phyloP scores from a whole-genome alignment of 2,888 invertebrate species.

The Muschampia plurimacula region DNA sequence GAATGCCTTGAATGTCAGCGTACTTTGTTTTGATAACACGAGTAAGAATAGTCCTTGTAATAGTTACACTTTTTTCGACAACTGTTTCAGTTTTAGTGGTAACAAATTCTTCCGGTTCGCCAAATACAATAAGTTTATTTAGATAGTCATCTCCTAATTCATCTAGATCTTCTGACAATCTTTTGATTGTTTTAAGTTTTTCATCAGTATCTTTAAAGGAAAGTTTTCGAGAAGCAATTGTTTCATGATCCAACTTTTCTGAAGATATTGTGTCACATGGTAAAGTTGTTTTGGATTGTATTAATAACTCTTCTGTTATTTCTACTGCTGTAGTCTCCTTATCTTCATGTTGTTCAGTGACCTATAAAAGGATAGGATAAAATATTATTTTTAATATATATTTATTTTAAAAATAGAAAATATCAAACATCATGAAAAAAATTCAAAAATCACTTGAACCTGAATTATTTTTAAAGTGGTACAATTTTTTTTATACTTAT shows the following conservation, averaged over 20 bases:
- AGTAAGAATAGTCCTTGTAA: constrained; percentile 27
- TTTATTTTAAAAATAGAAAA: too few species aligned
- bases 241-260: background rate
- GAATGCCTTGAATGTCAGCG: constrained; percentile 29
- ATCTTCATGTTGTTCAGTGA: background rate
- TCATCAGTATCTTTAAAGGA: constrained; percentile 26
- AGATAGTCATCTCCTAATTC: constrained; percentile 25
- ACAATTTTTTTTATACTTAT: too few species aligned
- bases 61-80: constrained; percentile 18
- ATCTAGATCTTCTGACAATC: constrained; percentile 31
- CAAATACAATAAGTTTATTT: constrained; percentile 17
- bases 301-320: background rate
- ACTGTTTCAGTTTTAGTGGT: constrained; percentile 29
- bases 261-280: background rate
- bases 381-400: too few species aligned
- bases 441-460: too few species aligned
- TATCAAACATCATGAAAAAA: too few species aligned
- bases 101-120: constrained; percentile 30
- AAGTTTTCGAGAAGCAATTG: constrained; percentile 3
- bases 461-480: too few species aligned
- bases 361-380: background rate
- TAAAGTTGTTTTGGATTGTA: background rate
- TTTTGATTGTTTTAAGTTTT: constrained; percentile 27
- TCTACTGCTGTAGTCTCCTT: background rate
- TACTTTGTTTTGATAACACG: constrained; percentile 31